These are phyloP conservation scores for Heliconius charithonia DNA, from an alignment of 2,888 invertebrate species.

Conservation along the genomic window DNA sequence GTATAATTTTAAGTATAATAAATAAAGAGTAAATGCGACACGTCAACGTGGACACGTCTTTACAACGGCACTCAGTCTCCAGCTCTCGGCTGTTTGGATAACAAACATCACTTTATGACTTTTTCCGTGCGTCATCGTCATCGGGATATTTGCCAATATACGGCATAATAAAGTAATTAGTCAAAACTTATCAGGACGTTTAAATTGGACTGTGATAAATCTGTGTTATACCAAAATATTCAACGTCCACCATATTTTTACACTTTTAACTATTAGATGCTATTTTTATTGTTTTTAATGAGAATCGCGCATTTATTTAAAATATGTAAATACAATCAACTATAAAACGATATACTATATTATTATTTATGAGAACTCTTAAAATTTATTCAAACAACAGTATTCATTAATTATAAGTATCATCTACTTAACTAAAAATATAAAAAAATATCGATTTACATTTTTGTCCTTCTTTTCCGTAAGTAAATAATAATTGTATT, in stretches of 20 bases:
- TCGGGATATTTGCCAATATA: constrained; percentile 63
- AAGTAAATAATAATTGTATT: background rate
- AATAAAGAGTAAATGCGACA: background rate
- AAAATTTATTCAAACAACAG: background rate
- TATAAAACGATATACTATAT: background rate
- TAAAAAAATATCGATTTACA: background rate
- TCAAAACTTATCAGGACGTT: constrained; percentile 73
- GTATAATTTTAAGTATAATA: background rate
- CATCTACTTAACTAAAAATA: background rate
- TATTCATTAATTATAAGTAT: background rate
- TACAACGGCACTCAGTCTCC: constrained; percentile 31
- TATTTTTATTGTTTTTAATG: background rate
- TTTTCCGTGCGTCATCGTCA: constrained; percentile 66
- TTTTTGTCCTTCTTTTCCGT: background rate
- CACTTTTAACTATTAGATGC: background rate
- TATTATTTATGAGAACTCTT: background rate
- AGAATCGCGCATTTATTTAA: background rate
- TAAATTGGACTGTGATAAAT: constrained; percentile 66
- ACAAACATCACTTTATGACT: constrained; percentile 56
- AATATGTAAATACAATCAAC: background rate
- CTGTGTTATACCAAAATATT: constrained; percentile 51
- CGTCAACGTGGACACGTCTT: background rate
- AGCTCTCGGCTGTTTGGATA: constrained; percentile 51
- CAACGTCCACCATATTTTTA: constrained; percentile 43
- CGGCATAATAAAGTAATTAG: constrained; percentile 67